Evolutionary conservation across 2,888 invertebrate genomes (phyloP).

Genomic region (Philaethria dido): DNA sequence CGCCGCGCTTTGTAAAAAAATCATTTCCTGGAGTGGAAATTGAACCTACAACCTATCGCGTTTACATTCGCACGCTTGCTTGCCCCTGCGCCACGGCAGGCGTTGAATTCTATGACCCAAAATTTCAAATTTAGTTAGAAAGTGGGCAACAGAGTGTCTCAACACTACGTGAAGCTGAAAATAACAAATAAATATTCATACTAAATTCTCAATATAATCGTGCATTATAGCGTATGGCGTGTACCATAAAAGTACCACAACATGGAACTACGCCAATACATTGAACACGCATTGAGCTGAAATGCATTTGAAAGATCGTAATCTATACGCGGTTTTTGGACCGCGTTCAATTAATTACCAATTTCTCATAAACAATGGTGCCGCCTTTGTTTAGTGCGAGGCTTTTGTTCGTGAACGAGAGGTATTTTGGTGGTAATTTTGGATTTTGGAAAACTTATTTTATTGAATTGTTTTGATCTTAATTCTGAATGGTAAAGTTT

Average conservation of each 20-base stretch:
- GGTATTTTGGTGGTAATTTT: neutral
- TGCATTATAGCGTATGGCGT: slow-evolving; percentile 13
- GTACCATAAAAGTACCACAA: slow-evolving; percentile 19
- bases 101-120: too few species aligned
- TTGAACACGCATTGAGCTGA: slow-evolving; percentile 43
- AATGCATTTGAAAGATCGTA: slow-evolving; percentile 50
- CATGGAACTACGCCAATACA: slow-evolving; percentile 44
- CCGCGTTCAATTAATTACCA: slow-evolving; percentile 48
- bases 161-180: too few species aligned
- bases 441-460: neutral
- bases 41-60: too few species aligned
- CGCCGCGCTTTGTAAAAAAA: too few species aligned
- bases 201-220: neutral
- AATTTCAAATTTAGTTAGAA: too few species aligned
- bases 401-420: slow-evolving; percentile 8
- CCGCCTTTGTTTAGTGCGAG: slow-evolving; percentile 30
- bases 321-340: slow-evolving; percentile 51
- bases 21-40: too few species aligned
- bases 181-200: too few species aligned
- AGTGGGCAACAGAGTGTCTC: too few species aligned
- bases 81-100: too few species aligned
- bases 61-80: too few species aligned
- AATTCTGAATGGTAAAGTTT: neutral
- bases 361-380: slow-evolving; percentile 34
- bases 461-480: neutral